Evolutionary conservation across 1,140 invertebrate genomes (phyloP).

Genomic region (Polypedilum vanderplanki): DNA sequence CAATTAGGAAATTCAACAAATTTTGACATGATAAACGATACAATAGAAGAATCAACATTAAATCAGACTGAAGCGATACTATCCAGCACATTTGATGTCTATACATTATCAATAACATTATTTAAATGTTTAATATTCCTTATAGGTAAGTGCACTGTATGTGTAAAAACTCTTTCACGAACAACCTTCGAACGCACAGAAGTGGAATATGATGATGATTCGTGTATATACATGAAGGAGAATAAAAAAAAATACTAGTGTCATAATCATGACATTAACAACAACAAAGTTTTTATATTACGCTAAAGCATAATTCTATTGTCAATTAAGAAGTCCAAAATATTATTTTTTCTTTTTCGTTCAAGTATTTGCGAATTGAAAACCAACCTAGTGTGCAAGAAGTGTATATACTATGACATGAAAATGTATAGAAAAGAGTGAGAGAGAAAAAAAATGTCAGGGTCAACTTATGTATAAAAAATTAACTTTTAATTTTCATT

Average conservation of each 20-base stretch:
- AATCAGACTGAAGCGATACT: conserved; percentile 32
- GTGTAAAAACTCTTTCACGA: not conserved
- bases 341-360: not conserved
- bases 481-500: too few relatives aligned
- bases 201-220: not conserved
- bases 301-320: not conserved
- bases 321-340: not conserved
- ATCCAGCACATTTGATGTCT: conserved; percentile 30
- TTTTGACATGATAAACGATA: conserved; percentile 39
- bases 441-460: conserved; percentile 21
- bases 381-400: not conserved
- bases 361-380: not conserved
- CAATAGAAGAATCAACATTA: conserved; percentile 32
- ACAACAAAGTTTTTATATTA: not conserved
- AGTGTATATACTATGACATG: not conserved
- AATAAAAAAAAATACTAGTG: not conserved
- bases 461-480: not conserved
- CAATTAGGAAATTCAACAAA: conserved; percentile 35
- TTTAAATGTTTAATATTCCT: conserved; percentile 2
- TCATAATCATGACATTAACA: not conserved
- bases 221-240: not conserved
- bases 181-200: not conserved
- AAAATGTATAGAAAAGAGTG: not conserved
- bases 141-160: not conserved
- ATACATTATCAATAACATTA: conserved; percentile 13